These are phyloP conservation scores for Papilio machaon DNA, from an alignment of 1,140 invertebrate species.

Conservation along the genomic window DNA sequence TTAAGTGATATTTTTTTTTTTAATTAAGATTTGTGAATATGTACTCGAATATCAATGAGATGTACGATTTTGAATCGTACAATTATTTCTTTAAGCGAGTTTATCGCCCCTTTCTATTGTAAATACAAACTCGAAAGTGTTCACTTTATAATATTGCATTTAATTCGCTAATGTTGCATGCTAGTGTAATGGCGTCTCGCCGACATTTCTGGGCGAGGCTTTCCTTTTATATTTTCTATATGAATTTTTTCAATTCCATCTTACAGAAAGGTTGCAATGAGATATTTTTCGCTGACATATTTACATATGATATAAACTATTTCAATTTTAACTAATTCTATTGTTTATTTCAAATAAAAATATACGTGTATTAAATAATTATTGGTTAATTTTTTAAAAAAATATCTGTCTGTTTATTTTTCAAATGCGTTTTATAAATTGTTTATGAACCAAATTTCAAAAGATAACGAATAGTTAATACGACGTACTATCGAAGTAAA, in stretches of 20 bases:
- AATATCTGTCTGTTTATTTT: too few species aligned
- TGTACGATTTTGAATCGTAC: conserved; percentile 11
- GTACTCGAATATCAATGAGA: conserved; percentile 78
- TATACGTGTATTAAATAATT: too few species aligned
- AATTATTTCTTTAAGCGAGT: conserved; percentile 16
- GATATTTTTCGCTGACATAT: not conserved
- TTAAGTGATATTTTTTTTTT: conserved; percentile 64
- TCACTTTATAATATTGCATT: conserved; percentile 78
- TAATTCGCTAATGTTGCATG: conserved; percentile 78
- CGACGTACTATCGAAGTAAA: too few species aligned
- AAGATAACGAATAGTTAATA: too few species aligned
- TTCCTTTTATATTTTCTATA: conserved; percentile 51
- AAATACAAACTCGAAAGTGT: conserved; percentile 76
- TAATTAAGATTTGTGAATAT: conserved; percentile 77
- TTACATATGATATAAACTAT: too few species aligned
- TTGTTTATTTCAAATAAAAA: too few species aligned
- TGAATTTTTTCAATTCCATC: conserved; percentile 47
- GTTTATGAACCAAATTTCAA: too few species aligned
- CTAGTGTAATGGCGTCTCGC: conserved; percentile 59
- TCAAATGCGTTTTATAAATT: too few species aligned
- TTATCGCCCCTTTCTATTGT: conserved; percentile 49
- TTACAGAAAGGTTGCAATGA: conserved; percentile 36
- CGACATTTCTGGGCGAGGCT: conserved; percentile 47
- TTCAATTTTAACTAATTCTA: too few species aligned
- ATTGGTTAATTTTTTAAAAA: too few species aligned